Base-by-base conservation (phyloP, 2,113 vertebrate species). In the Oostethus manadensis region DNA sequence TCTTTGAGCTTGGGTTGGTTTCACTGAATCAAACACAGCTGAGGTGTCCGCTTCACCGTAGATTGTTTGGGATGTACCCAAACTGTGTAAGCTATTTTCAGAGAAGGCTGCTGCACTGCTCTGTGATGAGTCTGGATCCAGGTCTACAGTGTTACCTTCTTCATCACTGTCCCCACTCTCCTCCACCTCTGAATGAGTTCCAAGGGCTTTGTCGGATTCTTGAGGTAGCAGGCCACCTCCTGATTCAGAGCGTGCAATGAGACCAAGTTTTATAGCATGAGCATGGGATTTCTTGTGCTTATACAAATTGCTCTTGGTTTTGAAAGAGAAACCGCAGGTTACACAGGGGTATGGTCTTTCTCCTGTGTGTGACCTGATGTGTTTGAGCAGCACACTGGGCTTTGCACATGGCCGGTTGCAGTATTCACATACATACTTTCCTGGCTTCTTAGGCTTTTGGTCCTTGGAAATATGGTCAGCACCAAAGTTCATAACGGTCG, bases 261-360 rank as follows among this genome's bases (percentile, higher is more conserved):
- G 92, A 13, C 94, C 95, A 62, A 98, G 91, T 83, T 99, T 99
- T 75, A 98, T 95, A 13, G 95, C 93, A 5, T 99, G 97, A 1
- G 97, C 95, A n/a, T 99, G 96, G 21, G 97, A 99, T 33, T 99
- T 99, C 84, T 97, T 99, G 92, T 99, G 97, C 92, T 99, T 99
- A 81, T 99, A 99, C 46, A 99, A 83, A 79, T 99, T 99, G 81
- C 96, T 99, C 89, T 99, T 99, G 67, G 97, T 99, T 87, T 99
- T 99, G 84, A 99, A 99, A 0, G 97, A 99, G 87, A 99, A 99
- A n/a, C 95, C 96, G 73, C 97, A 99, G 0, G 97, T 98, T 55
- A 98, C 90, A 72, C 97, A 99, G 22, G 96, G 97, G 71, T 99
- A 99, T 0, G 97, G 97, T 20, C 97, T 90, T 70, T 99, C 97